Evolutionary conservation across 2,797 vertebrate genomes (phyloP).

Genomic region (Eulemur albifrons): DNA sequence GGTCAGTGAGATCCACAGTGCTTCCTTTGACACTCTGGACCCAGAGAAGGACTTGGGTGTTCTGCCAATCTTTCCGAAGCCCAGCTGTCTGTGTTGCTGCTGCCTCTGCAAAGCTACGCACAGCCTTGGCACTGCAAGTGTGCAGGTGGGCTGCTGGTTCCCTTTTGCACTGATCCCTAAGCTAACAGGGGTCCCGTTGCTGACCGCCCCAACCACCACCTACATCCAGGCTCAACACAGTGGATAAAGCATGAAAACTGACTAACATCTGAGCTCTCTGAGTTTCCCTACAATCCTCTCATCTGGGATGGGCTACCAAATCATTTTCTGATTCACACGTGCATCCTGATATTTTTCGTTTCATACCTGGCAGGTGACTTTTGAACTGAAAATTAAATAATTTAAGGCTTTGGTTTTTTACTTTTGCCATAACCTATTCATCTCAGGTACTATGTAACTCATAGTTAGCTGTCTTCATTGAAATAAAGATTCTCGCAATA

Average conservation of each 20-base stretch:
- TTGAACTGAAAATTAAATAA: background rate
- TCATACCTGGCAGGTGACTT: background rate
- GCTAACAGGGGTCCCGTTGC: background rate
- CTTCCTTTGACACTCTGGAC: background rate
- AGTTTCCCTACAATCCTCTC: background rate
- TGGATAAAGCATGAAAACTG: background rate
- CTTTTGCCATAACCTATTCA: background rate
- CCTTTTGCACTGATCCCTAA: background rate
- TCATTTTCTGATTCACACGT: background rate
- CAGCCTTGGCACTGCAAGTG: background rate
- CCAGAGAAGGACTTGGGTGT: background rate
- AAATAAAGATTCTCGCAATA: background rate
- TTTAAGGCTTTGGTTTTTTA: background rate
- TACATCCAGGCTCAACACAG: background rate
- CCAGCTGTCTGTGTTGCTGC: too few relatives aligned
- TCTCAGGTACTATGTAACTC: background rate
- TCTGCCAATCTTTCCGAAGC: background rate
- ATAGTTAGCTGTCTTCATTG: background rate
- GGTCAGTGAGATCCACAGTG: background rate
- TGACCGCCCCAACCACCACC: too few relatives aligned
- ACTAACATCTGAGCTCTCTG: background rate
- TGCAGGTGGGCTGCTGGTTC: too few relatives aligned
- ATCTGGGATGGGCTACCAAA: background rate
- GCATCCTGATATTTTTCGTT: background rate
- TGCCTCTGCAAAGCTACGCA: background rate